A percentile compares a stretch with the other conserved stretches of the same genome.
Evolutionary conservation across 2,888 invertebrate species (phyloP).

Genomic region (Tachystola acroxantha): DNA sequence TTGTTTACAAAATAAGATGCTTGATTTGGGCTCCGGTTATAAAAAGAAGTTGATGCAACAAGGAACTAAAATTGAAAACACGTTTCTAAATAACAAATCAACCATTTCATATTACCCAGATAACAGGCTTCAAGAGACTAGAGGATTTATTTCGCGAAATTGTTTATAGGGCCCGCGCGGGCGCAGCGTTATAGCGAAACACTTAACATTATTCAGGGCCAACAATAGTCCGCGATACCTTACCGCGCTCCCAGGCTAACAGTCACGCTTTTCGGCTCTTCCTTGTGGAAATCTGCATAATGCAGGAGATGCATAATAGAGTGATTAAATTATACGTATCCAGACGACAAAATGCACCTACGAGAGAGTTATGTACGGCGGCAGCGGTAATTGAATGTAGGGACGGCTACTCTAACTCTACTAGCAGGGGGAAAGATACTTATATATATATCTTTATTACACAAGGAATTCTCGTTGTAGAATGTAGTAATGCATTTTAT

Average conservation of each 20-base stretch:
- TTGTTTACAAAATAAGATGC: too few relatives aligned
- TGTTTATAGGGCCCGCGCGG: constrained; percentile 54
- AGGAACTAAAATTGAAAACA: too few relatives aligned
- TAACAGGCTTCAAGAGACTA: constrained; percentile 29
- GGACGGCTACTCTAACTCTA: too few relatives aligned
- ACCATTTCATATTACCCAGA: constrained; percentile 24
- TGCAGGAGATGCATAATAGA: constrained; percentile 46
- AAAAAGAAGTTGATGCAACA: too few relatives aligned
- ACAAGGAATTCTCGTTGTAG: too few relatives aligned
- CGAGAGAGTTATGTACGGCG: too few relatives aligned
- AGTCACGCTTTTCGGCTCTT: constrained; percentile 60
- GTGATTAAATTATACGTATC: constrained; percentile 13
- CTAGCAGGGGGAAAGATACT: too few relatives aligned
- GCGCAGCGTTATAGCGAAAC: constrained; percentile 43
- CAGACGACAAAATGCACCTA: constrained; percentile 7
- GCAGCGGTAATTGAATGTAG: too few relatives aligned
- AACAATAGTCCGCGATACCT: constrained; percentile 40
- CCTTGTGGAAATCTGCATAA: constrained; percentile 52
- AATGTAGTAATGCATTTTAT: too few relatives aligned
- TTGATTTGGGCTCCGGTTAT: too few relatives aligned
- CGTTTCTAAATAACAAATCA: neutral
- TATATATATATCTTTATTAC: too few relatives aligned
- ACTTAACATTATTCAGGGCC: constrained; percentile 64
- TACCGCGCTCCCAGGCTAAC: constrained; percentile 43
- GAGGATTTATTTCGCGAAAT: constrained; percentile 64